Base-by-base conservation (phyloP, 2,888 invertebrate species). In the Scaptomyza parva region DNA sequence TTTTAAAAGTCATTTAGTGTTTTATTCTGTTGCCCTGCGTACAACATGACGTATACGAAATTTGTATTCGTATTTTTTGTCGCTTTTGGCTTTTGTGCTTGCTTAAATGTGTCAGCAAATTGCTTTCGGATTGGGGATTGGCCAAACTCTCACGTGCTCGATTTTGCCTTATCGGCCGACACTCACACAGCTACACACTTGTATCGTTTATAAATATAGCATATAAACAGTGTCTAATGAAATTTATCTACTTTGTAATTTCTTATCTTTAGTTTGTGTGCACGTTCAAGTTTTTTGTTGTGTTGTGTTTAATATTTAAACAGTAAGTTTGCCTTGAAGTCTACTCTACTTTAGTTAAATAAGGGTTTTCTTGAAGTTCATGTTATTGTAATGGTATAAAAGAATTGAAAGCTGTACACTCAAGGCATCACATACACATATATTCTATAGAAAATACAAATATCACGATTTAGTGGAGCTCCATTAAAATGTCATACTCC, bases 1-100 rank as follows among this genome's bases (percentile, higher is more conserved):
- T 77, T 79, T 78, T 78, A 76, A 76, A 76, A 72, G 66, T 65
- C 78, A 78, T 69, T 72, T 78, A 76, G 70, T 78, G 55, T 61
- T 74, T 69, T 69, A 37, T 17, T 37, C 52, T 55, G 20, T 47
- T 60, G 53, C 41, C 43, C 40, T 35, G 30, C 41, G 52, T 39
- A 33, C 50, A 53, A 57, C 76, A 54, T 50, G 60, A 33, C 80
- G 80, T 44, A 64, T 76, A 43, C 63, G 66, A 70, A 82, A 76
- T 78, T 59, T 60, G 58, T 63, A 40, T 47, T 26, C 35, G 30
- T 28, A 0, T 14, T 35, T 14, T 14, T 14, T 6, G 14, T 7
- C 1, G 17, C 45, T 30, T 18, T 20, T 2, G 9, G n/a, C 47
- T 45, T 45, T 41, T 47, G 50, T 22, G 26, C 37, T 20, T 55